A percentile compares a stretch with the other conserved stretches of the same genome.
phyloP scores from a whole-genome alignment of 2,113 vertebrate species.

The Thalassoma bifasciatum region DNA sequence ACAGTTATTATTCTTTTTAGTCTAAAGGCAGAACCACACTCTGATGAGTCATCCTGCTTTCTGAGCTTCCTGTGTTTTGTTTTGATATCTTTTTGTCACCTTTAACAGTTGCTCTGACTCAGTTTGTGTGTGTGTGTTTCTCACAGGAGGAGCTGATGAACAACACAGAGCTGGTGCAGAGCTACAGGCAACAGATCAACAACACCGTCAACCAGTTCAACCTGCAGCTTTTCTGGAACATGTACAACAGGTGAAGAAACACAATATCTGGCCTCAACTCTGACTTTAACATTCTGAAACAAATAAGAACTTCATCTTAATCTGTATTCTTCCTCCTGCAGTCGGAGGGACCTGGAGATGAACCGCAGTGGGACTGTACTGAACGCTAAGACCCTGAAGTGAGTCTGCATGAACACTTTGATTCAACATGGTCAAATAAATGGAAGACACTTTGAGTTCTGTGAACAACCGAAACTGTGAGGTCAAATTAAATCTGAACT shows the following conservation, averaged over 20 bases:
- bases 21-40: neutral
- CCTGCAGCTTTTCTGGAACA: conserved; percentile 99
- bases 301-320: neutral
- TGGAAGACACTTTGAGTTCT: no score
- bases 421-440: no score
- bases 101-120: neutral
- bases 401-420: conserved; percentile 57
- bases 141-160: conserved; percentile 94
- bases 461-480: no score
- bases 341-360: conserved; percentile 96
- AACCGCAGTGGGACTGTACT: conserved; percentile 91
- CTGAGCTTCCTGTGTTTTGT: no score
- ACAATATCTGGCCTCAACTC: no score
- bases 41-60: no score
- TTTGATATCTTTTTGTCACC: no score
- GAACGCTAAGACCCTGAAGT: conserved; percentile 95
- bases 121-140: neutral
- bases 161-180: conserved; percentile 97
- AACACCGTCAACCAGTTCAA: conserved; percentile 96
- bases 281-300: neutral
- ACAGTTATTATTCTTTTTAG: neutral
- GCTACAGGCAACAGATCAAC: conserved; percentile 94
- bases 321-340: conserved; percentile 58
- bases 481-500: no score
- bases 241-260: conserved; percentile 94